Base-by-base conservation (phyloP, 2,113 vertebrate genomes). In the Thamnophis sirtalis region DNA sequence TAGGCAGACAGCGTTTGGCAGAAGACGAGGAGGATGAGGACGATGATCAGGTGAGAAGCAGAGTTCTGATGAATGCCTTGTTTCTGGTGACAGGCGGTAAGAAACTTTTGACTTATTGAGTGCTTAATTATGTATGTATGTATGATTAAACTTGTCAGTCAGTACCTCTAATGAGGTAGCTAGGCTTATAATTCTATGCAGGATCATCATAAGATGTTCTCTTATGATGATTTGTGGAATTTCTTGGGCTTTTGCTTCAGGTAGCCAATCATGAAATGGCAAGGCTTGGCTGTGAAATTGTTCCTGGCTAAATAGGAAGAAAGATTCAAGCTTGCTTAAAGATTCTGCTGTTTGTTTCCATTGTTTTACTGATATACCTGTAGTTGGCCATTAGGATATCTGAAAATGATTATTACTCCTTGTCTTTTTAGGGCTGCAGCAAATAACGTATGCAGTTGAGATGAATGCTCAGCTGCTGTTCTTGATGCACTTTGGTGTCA, bases 1-100 rank as follows among this genome's bases (percentile, higher is more conserved):
- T 99, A 86, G 99, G 99, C 43, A 97, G 99, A 63, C 99, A 99
- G 96, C 98, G 99, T 50, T 96, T 99, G 92, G 99, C 99, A 51
- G 99, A 99, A 96, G 99, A 99, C 94, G 99, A 99, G 91, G 99
- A 99, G 93, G 99, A 99, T 88, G 99, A 99, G 94, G 99, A 99
- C 89, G 98, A 99, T 91, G 99, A 99, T 95, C 99, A 99, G 98
- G 99, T 99, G 91, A 97, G 97, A 94, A 94, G 53, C 56, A 9
- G 0, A 91, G 11, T 91, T 68, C 56, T 87, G 21, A 8, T 84
- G 3, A 50, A 7, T 84, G 43, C 13, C 84, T 80, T 84, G 24
- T 38, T 28, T 87, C 53, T 88, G n/a, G 28, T 80, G 80, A 49
- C 9, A n/a, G 49, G 43, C 43, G 53, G 24, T 55, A 10, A 84